Base-by-base conservation (phyloP, 2,888 invertebrate species). In the Nomada fucata region DNA sequence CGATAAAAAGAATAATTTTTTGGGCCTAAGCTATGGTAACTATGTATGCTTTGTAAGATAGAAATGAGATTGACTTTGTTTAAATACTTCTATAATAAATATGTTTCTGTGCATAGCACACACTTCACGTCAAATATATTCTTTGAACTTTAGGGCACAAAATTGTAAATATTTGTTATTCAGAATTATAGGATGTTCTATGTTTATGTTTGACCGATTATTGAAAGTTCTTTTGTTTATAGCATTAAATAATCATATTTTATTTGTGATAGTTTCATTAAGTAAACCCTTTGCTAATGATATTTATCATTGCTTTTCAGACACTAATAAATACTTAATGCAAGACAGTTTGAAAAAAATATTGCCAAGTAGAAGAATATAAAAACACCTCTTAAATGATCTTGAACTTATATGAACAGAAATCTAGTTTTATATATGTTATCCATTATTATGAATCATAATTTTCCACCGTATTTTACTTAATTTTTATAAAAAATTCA, bases 401-500 rank as follows among this genome's bases (percentile, higher is more conserved):
- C 65, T 44, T 29, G 4, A 61, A 23, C 2, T 20, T 13, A 18
- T 44, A 52, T 23, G 13, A 59, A 47, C 9, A 61, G 23, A 57
- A 55, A 63, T 20, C 15, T 63, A 50, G n/a, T 26, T 63, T 23
- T 1, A 50, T 47, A 53, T 47, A 50, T 53, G 20, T 11, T 23
- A 15, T 52, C n/a, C 5, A 23, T 52, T n/a, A 5, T 50, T 44
- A 68, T 11, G 13, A 81, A 79, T 55, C 59, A 57, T 29, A 42
- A 18, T 36, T 20, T 18, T 68, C 26, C 69, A 11, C 70, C 69
- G 18, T 55, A 11, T 9, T 29, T 15, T 47, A 47, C 20, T 26
- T 52, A 15, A 18, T 13, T 52, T 75, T 74, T 15, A 53, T 2
- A 79, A 36, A 65, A 67, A 64, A 44, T 11, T 29, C 47, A n/a